A percentile compares a stretch with the other conserved stretches of the same genome.
Conservation (phyloP, 35 echinoderm and acorn worm genomes). For the Anneissia japonica region DNA sequence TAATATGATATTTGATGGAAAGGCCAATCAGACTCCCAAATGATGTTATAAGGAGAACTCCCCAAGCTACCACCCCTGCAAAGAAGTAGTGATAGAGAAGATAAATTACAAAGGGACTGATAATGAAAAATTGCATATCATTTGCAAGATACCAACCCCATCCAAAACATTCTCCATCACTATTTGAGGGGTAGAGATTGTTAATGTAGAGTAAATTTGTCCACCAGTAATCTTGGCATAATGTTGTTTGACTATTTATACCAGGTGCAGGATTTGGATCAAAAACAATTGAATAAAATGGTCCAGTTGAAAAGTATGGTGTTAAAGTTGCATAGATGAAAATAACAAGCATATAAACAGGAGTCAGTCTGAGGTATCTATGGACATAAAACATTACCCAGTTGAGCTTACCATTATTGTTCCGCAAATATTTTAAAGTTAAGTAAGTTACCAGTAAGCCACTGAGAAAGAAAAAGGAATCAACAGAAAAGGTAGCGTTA, state of each 20-base stretch:
- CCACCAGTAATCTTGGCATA: slow-evolving; percentile 75
- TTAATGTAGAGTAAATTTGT: slow-evolving; percentile 79
- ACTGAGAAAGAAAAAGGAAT: slow-evolving; percentile 17
- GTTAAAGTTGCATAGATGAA: slow-evolving; percentile 25
- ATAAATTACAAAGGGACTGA: slow-evolving; percentile 65
- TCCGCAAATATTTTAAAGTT: slow-evolving; percentile 38
- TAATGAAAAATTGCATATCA: slow-evolving; percentile 90
- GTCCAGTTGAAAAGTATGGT: not conserved
- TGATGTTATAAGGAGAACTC: too few species aligned
- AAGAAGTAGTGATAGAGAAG: slow-evolving; percentile 49
- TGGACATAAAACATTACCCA: slow-evolving; percentile 47
- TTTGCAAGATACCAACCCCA: slow-evolving; percentile 86
- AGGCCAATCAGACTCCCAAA: too few species aligned
- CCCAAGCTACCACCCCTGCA: too few species aligned
- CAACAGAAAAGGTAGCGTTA: not conserved
- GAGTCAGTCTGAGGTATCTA: slow-evolving; percentile 37
- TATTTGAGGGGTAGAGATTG: slow-evolving; percentile 60
- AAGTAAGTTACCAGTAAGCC: slow-evolving; percentile 49
- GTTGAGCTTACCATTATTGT: slow-evolving; percentile 30
- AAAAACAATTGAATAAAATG: not conserved
- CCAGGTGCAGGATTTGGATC: too few species aligned
- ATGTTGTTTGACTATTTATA: not conserved
- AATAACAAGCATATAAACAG: slow-evolving; percentile 41
- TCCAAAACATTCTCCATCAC: slow-evolving; percentile 57
- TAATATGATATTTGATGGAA: too few species aligned